These are phyloP conservation scores for Syncerus caffer DNA, from an alignment of 2,797 vertebrate genomes.

Conservation along the genomic window DNA sequence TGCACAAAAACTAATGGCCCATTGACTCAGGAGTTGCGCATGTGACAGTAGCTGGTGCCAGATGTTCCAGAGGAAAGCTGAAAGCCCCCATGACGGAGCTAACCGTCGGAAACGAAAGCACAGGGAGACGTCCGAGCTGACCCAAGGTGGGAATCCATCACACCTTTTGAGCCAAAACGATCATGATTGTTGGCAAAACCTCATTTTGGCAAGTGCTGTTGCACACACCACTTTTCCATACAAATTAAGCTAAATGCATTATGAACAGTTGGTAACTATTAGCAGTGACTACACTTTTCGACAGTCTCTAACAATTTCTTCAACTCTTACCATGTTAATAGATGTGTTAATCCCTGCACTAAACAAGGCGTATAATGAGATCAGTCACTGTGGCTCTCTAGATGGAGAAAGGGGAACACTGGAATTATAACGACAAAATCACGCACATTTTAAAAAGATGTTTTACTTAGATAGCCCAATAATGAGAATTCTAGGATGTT, in stretches of 20 bases:
- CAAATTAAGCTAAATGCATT: slow-evolving; percentile 35
- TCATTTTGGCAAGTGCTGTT: not conserved
- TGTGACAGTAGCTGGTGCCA: slow-evolving; percentile 9
- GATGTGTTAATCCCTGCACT: slow-evolving; percentile 62
- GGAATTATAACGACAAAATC: not conserved
- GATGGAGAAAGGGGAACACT: not conserved
- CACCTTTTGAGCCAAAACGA: not conserved
- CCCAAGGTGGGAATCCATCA: not conserved
- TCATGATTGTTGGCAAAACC: not conserved
- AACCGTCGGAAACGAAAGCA: not conserved
- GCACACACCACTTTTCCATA: not conserved
- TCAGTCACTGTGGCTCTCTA: not conserved
- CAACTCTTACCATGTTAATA: slow-evolving; percentile 53
- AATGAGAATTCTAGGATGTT: not conserved
- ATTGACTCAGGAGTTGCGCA: not conserved
- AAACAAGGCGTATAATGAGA: slow-evolving; percentile 66
- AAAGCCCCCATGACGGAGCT: not conserved
- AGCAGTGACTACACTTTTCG: slow-evolving; percentile 51
- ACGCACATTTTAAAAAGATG: not conserved
- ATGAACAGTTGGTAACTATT: slow-evolving; percentile 70
- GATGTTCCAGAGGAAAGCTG: not conserved
- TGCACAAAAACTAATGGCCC: slow-evolving; percentile 43
- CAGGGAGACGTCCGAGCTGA: not conserved
- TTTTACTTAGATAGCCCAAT: not conserved
- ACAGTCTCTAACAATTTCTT: slow-evolving; percentile 47